Conservation (phyloP, 64 coral and sea anemone genomes). For the Montipora cactus region DNA sequence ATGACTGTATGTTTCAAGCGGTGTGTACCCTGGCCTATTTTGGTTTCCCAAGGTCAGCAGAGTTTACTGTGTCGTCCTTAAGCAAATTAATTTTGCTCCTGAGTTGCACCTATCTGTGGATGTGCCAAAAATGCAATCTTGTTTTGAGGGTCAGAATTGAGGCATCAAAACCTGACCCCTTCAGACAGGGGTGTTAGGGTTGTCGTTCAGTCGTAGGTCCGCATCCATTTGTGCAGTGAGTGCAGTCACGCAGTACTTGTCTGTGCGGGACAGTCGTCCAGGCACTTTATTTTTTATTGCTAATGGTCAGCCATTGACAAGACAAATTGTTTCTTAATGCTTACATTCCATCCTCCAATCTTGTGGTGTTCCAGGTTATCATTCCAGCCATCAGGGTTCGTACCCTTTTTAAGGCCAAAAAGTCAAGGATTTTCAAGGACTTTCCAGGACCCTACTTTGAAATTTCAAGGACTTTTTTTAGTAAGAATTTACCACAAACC, state of each 20-base stretch:
- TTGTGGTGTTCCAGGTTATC: slow-evolving; percentile 6
- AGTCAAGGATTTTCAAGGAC: too few species aligned
- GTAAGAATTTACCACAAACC: slow-evolving; percentile 5
- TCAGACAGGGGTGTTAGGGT: slow-evolving; percentile 19
- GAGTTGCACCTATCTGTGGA: neutral
- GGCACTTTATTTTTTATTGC: too few species aligned
- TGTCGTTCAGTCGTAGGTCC: neutral
- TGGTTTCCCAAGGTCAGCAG: neutral
- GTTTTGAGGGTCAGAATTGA: neutral
- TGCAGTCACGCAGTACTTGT: neutral
- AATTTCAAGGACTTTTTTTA: too few species aligned
- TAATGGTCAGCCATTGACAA: too few species aligned
- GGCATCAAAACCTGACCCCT: slow-evolving; percentile 47
- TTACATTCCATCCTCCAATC: too few species aligned
- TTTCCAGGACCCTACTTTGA: too few species aligned
- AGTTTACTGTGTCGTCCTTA: neutral
- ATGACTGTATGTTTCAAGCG: neutral
- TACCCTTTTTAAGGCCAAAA: too few species aligned
- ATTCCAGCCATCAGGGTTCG: neutral
- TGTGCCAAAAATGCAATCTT: neutral
- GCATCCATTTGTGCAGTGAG: neutral
- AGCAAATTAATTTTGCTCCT: neutral
- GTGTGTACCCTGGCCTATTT: neutral
- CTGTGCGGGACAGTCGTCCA: too few species aligned
- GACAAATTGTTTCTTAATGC: too few species aligned